Percentiles rank a stretch among this genome's conserved stretches.
Conservation (phyloP, 2,888 invertebrate species). For the Napeogenes sylphis region DNA sequence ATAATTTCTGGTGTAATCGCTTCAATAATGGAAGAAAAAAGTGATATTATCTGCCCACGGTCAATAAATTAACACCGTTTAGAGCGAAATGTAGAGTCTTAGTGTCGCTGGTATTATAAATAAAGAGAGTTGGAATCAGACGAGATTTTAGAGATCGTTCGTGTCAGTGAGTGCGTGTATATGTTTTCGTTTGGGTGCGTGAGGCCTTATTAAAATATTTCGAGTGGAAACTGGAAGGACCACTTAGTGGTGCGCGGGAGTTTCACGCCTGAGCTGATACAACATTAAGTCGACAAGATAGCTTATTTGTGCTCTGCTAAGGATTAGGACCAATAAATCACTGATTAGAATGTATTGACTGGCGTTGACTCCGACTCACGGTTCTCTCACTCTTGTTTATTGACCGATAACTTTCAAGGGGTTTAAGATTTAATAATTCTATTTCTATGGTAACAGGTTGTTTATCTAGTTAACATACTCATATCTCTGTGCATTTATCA, state of each 20-base stretch:
- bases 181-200: conserved; percentile 76
- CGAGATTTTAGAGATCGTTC: conserved; percentile 58
- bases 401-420: conserved; percentile 58
- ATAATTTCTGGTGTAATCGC: conserved; percentile 78
- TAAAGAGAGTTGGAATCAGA: conserved; percentile 59
- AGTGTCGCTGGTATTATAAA: conserved; percentile 77
- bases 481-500: conserved; percentile 39
- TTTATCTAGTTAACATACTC: conserved; percentile 58
- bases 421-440: conserved; percentile 61
- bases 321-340: conserved; percentile 77
- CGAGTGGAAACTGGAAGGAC: conserved; percentile 78
- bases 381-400: conserved; percentile 61
- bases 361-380: conserved; percentile 68
- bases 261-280: conserved; percentile 77
- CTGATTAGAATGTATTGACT: conserved; percentile 78
- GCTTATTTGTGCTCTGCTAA: conserved; percentile 77
- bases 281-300: conserved; percentile 78
- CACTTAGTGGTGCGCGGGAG: conserved; percentile 78
- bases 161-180: conserved; percentile 61
- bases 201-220: conserved; percentile 78
- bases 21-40: conserved; percentile 76
- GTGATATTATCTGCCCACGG: conserved; percentile 78
- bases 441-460: conserved; percentile 40
- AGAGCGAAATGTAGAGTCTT: conserved; percentile 77
- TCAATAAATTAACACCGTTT: conserved; percentile 79